Percentiles rank a stretch among this genome's conserved stretches.
phyloP scores from a whole-genome alignment of 2,888 invertebrate genomes.

The Cephus rjabovi region DNA sequence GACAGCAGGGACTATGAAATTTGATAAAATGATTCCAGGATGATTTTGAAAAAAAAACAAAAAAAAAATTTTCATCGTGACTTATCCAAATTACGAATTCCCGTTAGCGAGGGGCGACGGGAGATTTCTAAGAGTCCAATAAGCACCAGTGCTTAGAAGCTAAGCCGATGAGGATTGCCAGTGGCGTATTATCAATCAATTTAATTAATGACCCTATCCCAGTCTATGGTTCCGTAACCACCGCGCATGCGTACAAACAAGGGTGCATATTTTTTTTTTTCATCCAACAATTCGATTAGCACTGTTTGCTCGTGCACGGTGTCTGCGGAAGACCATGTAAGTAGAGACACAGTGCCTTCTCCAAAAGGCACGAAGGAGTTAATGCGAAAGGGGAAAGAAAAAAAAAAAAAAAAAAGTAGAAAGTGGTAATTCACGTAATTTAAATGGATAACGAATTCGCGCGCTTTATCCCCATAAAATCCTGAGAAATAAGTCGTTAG shows the following conservation, averaged over 20 bases:
- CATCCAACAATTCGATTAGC: background rate
- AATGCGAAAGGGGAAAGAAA: too few species aligned
- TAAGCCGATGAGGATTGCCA: background rate
- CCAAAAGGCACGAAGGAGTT: background rate
- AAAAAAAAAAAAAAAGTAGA: background rate
- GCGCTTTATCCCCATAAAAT: background rate
- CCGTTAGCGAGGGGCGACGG: background rate
- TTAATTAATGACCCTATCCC: background rate
- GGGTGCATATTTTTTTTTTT: background rate
- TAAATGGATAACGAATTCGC: background rate
- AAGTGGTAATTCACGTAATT: conserved; percentile 6
- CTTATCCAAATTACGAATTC: background rate
- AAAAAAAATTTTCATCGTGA: background rate
- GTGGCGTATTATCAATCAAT: background rate
- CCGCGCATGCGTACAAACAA: background rate
- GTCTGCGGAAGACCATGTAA: background rate
- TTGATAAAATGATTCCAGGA: too few species aligned
- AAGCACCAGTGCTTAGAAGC: background rate
- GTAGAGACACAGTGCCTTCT: background rate
- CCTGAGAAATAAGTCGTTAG: conserved; percentile 40
- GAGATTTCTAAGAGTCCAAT: background rate
- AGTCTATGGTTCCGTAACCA: background rate
- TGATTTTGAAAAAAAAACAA: too few species aligned
- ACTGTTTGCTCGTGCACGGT: background rate
- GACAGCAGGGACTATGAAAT: too few species aligned